These are phyloP conservation scores for Caenorhabditis inopinata DNA, from an alignment of 1,140 invertebrate species.

Conservation along the genomic window DNA sequence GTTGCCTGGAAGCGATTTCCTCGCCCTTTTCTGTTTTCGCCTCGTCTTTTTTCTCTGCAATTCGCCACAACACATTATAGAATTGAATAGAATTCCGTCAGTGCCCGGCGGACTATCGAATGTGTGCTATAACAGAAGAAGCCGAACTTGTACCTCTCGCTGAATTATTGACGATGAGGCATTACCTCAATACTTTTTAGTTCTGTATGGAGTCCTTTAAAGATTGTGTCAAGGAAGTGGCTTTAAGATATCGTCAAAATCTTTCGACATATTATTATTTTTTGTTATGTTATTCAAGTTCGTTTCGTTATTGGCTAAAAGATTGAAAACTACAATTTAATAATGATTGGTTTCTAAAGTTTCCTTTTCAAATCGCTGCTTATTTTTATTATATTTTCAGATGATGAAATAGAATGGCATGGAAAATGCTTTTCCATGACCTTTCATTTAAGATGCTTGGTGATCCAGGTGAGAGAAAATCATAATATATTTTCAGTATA, in stretches of 20 bases:
- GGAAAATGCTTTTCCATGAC: neutral
- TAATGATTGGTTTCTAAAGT: neutral
- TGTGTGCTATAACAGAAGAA: neutral
- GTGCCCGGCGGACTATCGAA: neutral
- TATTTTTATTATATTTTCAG: neutral
- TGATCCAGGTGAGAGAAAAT: too few relatives aligned
- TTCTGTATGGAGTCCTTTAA: too few relatives aligned
- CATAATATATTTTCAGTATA: too few relatives aligned
- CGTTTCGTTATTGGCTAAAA: neutral
- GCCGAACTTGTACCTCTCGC: too few relatives aligned
- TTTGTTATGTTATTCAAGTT: neutral
- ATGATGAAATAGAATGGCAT: neutral
- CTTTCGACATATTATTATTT: too few relatives aligned
- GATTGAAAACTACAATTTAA: neutral
- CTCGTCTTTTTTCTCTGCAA: neutral
- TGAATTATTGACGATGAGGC: too few relatives aligned
- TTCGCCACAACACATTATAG: neutral
- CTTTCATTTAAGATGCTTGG: too few relatives aligned
- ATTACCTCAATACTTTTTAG: too few relatives aligned
- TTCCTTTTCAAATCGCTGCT: too few relatives aligned
- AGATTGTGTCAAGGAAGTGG: too few relatives aligned
- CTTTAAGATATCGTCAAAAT: too few relatives aligned
- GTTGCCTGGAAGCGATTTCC: neutral
- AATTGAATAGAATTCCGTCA: slow-evolving; percentile 20
- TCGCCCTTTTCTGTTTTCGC: neutral